These are phyloP conservation scores for Mesaphorura yosii DNA, from an alignment of 1,140 invertebrate genomes.

Conservation along the genomic window DNA sequence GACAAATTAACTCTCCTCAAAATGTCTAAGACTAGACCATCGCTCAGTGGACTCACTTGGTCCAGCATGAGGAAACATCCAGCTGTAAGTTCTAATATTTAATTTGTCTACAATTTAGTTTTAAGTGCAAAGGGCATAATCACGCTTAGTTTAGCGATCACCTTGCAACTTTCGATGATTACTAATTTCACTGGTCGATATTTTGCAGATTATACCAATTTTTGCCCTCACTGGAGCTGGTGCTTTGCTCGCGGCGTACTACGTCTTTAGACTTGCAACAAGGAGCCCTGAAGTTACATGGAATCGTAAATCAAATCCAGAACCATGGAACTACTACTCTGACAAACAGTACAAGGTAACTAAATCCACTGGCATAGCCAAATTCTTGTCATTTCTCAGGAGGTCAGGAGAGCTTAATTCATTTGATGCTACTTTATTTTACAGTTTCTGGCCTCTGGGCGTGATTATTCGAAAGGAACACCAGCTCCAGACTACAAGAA, in stretches of 20 bases:
- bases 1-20: background rate
- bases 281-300: constrained; percentile 67
- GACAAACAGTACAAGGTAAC: constrained; percentile 69
- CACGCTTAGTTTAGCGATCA: constrained; percentile 2
- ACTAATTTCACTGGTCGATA: constrained; percentile 27
- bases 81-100: constrained; percentile 41
- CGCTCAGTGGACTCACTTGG: constrained; percentile 22
- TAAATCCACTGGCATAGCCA: background rate
- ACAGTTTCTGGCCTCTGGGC: constrained; percentile 17
- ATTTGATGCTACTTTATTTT: background rate
- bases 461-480: constrained; percentile 10
- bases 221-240: constrained; percentile 58
- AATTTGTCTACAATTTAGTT: too few relatives aligned
- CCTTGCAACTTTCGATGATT: constrained; percentile 2
- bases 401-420: background rate
- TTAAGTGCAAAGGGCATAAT: too few relatives aligned
- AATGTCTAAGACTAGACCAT: background rate
- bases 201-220: constrained; percentile 58
- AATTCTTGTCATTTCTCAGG: background rate
- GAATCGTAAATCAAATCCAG: constrained; percentile 54
- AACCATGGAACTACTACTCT: constrained; percentile 66
- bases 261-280: constrained; percentile 54
- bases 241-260: constrained; percentile 44
- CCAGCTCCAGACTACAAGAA: constrained; percentile 15
- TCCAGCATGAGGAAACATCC: constrained; percentile 47